These are phyloP conservation scores for Cottus gobio DNA, from an alignment of 2,113 vertebrate species.

Conservation along the genomic window DNA sequence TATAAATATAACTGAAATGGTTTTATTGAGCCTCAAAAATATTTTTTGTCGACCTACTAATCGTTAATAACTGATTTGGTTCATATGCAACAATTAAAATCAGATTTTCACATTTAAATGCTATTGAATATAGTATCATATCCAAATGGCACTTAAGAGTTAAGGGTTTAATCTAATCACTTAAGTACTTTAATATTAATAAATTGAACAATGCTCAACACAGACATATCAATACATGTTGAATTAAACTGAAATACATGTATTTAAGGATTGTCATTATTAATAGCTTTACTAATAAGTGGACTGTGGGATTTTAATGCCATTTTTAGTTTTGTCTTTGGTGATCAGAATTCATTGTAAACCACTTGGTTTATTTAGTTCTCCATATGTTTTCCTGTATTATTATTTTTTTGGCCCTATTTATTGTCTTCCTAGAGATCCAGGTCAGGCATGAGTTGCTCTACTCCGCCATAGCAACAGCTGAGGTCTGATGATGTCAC, in stretches of 20 bases:
- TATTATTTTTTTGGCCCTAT: not conserved
- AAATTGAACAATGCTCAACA: not conserved
- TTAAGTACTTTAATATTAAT: not conserved
- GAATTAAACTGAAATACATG: not conserved
- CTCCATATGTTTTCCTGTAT: not conserved
- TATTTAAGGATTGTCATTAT: not conserved
- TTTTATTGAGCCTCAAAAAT: not conserved
- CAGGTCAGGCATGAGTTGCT: not conserved
- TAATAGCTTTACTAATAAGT: not conserved
- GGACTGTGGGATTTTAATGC: not conserved
- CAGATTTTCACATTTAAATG: not conserved
- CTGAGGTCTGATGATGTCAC: conserved; percentile 46
- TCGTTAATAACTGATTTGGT: not conserved
- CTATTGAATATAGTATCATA: not conserved
- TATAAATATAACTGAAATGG: not conserved
- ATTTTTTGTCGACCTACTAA: not conserved
- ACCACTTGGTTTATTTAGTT: not conserved
- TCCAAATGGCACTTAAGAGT: not conserved
- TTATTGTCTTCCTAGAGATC: not conserved
- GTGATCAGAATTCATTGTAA: not conserved
- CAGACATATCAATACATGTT: not conserved
- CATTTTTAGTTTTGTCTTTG: too few relatives aligned
- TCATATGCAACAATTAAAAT: not conserved
- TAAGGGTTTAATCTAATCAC: not conserved
- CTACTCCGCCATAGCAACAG: conserved; percentile 3